Conservation (phyloP, 1,140 invertebrate species). For the Lysiphlebus fabarum region DNA sequence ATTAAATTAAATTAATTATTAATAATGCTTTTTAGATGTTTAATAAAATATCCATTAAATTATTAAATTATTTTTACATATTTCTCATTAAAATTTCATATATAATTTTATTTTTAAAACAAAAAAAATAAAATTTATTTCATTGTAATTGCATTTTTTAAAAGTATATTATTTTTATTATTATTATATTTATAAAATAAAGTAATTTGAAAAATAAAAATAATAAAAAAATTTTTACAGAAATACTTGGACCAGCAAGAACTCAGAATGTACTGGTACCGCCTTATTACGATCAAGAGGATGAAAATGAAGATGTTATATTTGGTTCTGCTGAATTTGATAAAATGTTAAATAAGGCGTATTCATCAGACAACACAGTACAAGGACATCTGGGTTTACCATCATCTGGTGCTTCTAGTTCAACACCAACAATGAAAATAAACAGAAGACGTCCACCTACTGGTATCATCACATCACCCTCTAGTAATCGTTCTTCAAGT, state of each 20-base stretch:
- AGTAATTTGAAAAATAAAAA: too few relatives aligned
- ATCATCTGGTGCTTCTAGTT: conserved; percentile 27
- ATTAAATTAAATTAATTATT: too few relatives aligned
- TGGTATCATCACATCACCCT: conserved; percentile 21
- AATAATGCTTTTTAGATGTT: too few relatives aligned
- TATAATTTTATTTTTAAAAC: too few relatives aligned
- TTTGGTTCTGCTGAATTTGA: conserved; percentile 37
- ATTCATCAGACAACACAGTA: conserved; percentile 35
- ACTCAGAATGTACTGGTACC: conserved; percentile 26
- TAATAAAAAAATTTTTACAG: conserved; percentile 25
- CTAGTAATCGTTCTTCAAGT: conserved; percentile 16
- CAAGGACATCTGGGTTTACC: conserved; percentile 31
- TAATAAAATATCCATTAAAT: too few relatives aligned
- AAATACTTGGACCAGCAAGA: conserved; percentile 34
- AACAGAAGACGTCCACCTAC: conserved; percentile 30
- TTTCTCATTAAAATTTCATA: too few relatives aligned
- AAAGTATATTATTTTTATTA: too few relatives aligned
- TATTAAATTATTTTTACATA: too few relatives aligned
- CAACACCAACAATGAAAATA: conserved; percentile 32
- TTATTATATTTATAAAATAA: too few relatives aligned
- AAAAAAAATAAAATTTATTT: too few relatives aligned
- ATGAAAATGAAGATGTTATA: conserved; percentile 33
- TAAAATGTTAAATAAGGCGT: conserved; percentile 26
- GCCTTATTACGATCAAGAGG: conserved; percentile 22
- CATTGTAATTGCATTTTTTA: too few relatives aligned